phyloP scores from a whole-genome alignment of 2,113 vertebrate genomes.

The Atractosteus spatula region DNA sequence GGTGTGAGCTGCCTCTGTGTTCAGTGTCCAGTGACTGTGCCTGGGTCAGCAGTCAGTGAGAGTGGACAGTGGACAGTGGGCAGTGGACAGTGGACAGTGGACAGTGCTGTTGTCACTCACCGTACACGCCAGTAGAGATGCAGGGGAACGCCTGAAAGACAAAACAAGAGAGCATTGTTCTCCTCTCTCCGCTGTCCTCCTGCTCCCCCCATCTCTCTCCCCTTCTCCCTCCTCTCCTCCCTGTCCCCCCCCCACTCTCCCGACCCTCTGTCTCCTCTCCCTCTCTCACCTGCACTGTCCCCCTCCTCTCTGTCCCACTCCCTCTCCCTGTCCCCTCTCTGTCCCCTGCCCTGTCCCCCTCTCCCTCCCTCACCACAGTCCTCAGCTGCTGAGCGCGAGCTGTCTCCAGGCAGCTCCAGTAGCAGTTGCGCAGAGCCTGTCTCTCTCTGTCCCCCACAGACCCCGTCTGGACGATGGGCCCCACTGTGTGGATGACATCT shows the following conservation, averaged over 20 bases:
- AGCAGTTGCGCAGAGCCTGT: conserved; percentile 71
- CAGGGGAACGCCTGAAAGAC: conserved; percentile 79
- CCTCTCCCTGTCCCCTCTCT: not conserved
- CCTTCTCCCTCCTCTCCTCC: not conserved
- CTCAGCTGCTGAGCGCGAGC: conserved; percentile 62
- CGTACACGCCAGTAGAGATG: conserved; percentile 85
- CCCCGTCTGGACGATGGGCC: conserved; percentile 67
- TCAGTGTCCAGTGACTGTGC: too few species aligned
- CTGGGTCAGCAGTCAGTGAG: too few species aligned
- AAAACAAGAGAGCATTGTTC: conserved; percentile 21
- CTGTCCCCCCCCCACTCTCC: not conserved
- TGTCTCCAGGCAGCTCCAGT: conserved; percentile 70
- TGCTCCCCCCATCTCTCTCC: not conserved
- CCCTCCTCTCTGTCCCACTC: not conserved
- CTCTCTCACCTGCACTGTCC: not conserved
- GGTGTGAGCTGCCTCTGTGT: not conserved
- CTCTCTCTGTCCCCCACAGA: conserved; percentile 52
- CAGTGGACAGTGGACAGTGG: too few species aligned
- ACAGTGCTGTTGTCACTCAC: conserved; percentile 58
- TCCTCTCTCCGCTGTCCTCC: not conserved
- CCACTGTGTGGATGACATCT: conserved; percentile 88
- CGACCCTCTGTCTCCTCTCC: not conserved
- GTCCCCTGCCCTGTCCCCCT: conserved; percentile 2
- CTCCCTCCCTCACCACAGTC: conserved; percentile 67
- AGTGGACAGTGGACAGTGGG: too few species aligned